These are phyloP conservation scores for Watsonalla cultraria DNA, from an alignment of 2,888 invertebrate genomes.

Conservation along the genomic window DNA sequence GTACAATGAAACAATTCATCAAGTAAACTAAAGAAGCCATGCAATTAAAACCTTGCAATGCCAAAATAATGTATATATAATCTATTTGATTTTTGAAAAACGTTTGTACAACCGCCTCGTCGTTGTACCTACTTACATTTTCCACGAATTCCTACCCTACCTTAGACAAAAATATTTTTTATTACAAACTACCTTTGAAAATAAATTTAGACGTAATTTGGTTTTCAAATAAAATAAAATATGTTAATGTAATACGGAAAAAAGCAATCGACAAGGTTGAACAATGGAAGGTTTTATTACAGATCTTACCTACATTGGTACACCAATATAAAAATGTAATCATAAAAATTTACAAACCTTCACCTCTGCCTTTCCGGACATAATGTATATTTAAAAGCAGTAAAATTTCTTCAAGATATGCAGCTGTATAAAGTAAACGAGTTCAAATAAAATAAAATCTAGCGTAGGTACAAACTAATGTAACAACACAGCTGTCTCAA, in stretches of 20 bases:
- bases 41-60: too few relatives aligned
- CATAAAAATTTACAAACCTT: conserved; percentile 45
- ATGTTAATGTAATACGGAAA: conserved; percentile 4
- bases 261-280: conserved; percentile 51
- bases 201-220: not conserved
- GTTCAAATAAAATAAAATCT: not conserved
- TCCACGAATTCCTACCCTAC: too few relatives aligned
- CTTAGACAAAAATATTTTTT: too few relatives aligned
- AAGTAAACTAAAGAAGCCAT: too few relatives aligned
- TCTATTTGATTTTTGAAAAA: too few relatives aligned
- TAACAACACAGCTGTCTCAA: conserved; percentile 13
- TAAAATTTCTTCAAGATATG: not conserved
- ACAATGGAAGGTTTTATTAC: conserved; percentile 47
- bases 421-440: too few relatives aligned
- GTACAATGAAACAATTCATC: too few relatives aligned
- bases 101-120: too few relatives aligned
- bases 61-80: too few relatives aligned
- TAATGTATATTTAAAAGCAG: conserved; percentile 14
- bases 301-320: conserved; percentile 9
- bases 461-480: not conserved
- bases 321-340: conserved; percentile 3
- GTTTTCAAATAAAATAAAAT: not conserved
- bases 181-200: too few relatives aligned
- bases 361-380: conserved; percentile 55
- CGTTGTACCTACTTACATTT: too few relatives aligned